phyloP scores from a whole-genome alignment of 2,113 vertebrate species.

The Phylloscopus trochiloides region DNA sequence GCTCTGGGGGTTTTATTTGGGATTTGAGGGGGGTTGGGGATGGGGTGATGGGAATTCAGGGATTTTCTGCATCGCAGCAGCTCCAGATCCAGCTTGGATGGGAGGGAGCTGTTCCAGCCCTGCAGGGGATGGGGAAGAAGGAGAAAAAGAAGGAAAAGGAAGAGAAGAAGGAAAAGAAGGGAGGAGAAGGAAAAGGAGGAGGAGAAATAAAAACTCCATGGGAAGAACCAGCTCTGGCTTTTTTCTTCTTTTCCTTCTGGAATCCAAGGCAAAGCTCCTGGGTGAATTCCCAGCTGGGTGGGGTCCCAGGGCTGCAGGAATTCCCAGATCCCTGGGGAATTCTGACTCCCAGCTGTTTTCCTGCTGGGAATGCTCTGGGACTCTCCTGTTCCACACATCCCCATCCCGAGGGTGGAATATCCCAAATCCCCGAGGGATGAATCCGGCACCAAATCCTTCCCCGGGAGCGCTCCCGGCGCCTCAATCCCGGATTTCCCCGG shows the following conservation, averaged over 20 bases:
- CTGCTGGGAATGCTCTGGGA: background rate
- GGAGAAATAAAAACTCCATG: background rate
- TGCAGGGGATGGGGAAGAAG: background rate
- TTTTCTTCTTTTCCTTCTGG: background rate
- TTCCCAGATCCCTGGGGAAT: background rate
- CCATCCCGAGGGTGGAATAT: background rate
- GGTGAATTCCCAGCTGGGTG: background rate
- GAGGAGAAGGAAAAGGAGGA: background rate
- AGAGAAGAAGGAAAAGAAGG: background rate
- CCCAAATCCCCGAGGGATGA: background rate
- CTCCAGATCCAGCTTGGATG: accelerated
- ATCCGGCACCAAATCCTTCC: accelerated
- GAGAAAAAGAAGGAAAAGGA: background rate
- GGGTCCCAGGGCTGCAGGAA: no score
- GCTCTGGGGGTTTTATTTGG: background rate
- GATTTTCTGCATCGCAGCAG: accelerated
- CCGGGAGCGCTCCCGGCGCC: accelerated
- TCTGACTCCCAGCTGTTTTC: background rate
- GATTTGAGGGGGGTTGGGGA: accelerated
- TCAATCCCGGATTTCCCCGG: accelerated
- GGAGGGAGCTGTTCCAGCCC: accelerated
- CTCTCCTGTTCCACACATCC: background rate
- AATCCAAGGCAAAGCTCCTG: background rate
- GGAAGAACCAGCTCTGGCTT: background rate
- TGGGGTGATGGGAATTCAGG: accelerated